Evolutionary conservation across 2,113 vertebrate genomes (phyloP).

Genomic region (Elaphurus davidianus): DNA sequence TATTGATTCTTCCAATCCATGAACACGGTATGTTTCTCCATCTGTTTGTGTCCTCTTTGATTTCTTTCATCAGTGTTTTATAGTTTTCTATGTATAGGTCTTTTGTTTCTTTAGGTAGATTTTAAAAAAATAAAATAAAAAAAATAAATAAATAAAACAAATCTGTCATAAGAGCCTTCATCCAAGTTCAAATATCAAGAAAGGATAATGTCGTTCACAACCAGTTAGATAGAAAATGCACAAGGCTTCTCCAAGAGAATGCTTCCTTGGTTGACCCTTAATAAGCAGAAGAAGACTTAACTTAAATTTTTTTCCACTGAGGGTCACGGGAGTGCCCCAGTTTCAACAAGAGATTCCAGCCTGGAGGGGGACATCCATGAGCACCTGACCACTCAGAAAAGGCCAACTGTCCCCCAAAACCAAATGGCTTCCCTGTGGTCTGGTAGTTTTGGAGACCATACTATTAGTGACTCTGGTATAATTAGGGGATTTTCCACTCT

Average conservation of each 20-base stretch:
- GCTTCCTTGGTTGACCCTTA: constrained; percentile 15
- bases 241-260: not conserved
- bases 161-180: constrained; percentile 13
- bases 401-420: not conserved
- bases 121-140: too few species aligned
- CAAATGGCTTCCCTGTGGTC: not conserved
- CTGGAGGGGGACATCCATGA: not conserved
- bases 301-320: not conserved
- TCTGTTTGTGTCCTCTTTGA: too few species aligned
- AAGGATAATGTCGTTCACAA: constrained; percentile 1
- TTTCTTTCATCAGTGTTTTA: too few species aligned
- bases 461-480: not conserved
- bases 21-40: too few species aligned
- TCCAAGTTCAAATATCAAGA: constrained; percentile 7
- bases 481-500: constrained; percentile 41
- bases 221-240: not conserved
- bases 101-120: too few species aligned
- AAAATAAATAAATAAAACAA: too few species aligned
- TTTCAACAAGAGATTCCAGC: not conserved
- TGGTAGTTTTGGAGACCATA: not conserved
- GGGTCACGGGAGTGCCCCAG: not conserved
- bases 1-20: too few species aligned
- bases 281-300: not conserved
- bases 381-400: not conserved
- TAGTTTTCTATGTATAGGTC: too few species aligned